These are phyloP conservation scores for Apeira syringaria DNA, from an alignment of 2,888 invertebrate genomes.

Conservation along the genomic window DNA sequence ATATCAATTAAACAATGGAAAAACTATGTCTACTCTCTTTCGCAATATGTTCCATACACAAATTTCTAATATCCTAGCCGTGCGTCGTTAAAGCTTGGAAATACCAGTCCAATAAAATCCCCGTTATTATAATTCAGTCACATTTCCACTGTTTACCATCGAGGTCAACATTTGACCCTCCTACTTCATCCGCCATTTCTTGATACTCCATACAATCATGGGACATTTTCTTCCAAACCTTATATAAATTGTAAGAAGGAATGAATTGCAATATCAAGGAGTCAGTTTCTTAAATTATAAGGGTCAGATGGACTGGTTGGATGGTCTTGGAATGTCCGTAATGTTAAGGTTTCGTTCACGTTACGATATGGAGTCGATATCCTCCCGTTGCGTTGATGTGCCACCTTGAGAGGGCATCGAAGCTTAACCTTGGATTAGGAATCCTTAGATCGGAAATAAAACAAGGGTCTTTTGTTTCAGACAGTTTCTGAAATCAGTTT, in stretches of 20 bases:
- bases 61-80: background rate
- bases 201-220: constrained; percentile 3
- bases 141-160: constrained; percentile 25
- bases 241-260: background rate
- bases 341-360: constrained; percentile 8
- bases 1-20: no score
- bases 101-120: constrained; percentile 17
- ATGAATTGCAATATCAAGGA: background rate
- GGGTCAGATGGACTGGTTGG: constrained; percentile 2
- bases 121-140: constrained; percentile 18
- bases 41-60: background rate
- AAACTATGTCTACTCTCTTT: background rate
- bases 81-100: constrained; percentile 3
- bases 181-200: constrained; percentile 2
- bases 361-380: constrained; percentile 13
- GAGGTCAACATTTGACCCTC: constrained; percentile 27
- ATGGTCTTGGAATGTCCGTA: constrained; percentile 3
- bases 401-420: constrained; percentile 12
- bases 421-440: constrained; percentile 17
- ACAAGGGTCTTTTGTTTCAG: constrained; percentile 10
- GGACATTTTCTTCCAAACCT: constrained; percentile 1
- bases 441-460: constrained; percentile 13
- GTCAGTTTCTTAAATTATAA: constrained; percentile 1
- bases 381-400: constrained; percentile 15
- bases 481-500: constrained; percentile 7